Evolutionary conservation across 2,797 vertebrate species (phyloP), one percentile per base, ranked within the genome.

Genomic region (Microhierax caerulescens): DNA sequence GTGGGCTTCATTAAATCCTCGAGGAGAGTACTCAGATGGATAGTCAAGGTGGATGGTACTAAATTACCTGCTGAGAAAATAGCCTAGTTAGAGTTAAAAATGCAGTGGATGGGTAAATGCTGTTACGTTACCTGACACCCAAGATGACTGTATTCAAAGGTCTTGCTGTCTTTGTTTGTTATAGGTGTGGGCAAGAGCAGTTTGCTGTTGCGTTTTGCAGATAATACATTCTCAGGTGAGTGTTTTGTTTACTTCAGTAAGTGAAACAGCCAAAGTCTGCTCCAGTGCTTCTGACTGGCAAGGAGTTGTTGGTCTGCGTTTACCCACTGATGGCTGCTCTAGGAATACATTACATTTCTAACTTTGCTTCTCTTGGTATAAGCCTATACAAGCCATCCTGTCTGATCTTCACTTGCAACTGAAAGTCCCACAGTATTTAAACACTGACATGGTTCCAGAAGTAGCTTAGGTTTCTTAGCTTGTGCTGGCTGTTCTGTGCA

Each of bases 201-300:
- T 98, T 99, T 99, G 97, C 99, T 99, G 88, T 98, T 99, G 96
- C 99, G 99, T 89, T 99, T 99, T 97, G 99, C 99, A 98, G 99
- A 99, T 98, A 99, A 99, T 98, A 99, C 99, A 16, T 99, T 99
- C 98, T 99, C 99, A 99, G 99, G 99, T 99, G 96, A 94, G 99
- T 98, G 63, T 54, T 78, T 78, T 56, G 45, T 88, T 93, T 89
- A 54, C 60, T 87, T 85, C 72, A 67, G 1, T 43, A 25, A 73
- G 16, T 64, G 65, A 69, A 87, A 56, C 3, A 32, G 48, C 82
- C 47, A 28, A 60, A 65, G 68, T 63, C 88, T 91, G 74, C 34
- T 70, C 64, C 53, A 34, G 21, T 20, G 43, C 81, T 78, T 37
- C 68, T 86, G 41, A 8, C 23, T 70, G 36, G 41, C 76, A 25